Conservation (phyloP, 2,113 vertebrate species). For the Rattus rattus region DNA sequence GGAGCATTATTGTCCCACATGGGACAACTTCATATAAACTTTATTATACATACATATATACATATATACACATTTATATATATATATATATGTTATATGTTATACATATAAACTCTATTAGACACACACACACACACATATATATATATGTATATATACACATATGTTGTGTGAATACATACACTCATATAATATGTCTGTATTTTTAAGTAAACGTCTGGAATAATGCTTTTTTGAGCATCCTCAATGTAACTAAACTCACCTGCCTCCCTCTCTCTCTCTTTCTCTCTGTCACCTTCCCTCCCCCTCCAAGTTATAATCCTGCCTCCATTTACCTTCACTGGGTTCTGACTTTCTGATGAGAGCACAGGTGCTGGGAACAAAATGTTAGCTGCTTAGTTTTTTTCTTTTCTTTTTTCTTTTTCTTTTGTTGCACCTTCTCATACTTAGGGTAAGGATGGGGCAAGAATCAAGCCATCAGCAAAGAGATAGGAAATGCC, state of each 20-base stretch:
- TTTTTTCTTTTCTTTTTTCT: slow-evolving; percentile 31
- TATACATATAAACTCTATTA: neutral
- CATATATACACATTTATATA: too few relatives aligned
- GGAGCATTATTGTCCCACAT: neutral
- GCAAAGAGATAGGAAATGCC: slow-evolving; percentile 72
- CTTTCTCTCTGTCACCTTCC: neutral
- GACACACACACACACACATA: too few relatives aligned
- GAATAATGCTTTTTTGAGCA: neutral
- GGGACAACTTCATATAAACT: neutral
- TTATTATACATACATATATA: neutral
- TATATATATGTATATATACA: too few relatives aligned
- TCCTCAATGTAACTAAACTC: neutral
- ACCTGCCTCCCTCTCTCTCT: neutral
- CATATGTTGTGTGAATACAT: neutral
- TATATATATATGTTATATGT: too few relatives aligned
- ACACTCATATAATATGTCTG: neutral
- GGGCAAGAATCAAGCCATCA: neutral
- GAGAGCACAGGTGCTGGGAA: slow-evolving; percentile 72
- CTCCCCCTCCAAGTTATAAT: neutral
- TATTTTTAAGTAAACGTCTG: neutral
- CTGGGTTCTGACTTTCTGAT: slow-evolving; percentile 67
- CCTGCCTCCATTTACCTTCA: too few relatives aligned
- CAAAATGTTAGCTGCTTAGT: slow-evolving; percentile 76
- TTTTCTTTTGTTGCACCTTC: slow-evolving; percentile 36
- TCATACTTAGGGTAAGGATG: neutral